Base-by-base conservation (phyloP, 2,888 invertebrate genomes). In the Meloe dianella region DNA sequence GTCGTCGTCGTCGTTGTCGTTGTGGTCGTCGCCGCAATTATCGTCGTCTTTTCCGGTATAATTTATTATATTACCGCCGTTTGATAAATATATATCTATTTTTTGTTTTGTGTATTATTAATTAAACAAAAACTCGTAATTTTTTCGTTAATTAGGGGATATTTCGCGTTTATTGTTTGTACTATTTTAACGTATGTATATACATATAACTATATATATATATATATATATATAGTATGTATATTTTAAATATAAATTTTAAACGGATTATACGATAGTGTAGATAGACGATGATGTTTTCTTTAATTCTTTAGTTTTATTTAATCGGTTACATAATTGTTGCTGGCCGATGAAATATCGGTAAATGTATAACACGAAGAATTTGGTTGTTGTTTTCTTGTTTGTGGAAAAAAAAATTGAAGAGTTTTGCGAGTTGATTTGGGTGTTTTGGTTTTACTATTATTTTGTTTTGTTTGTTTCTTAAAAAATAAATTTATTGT, bases 321-420 rank as follows among this genome's bases (percentile, higher is more conserved):
- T 80, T 80, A 80, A 41, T n/a, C 41, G 81, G 81, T 83, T 82
- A 83, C 82, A 83, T 83, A 83, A 81, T 82, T 82, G 79, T 79
- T 80, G 75, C 70, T 71, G 76, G 82, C 82, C 82, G 83, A 82
- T 77, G 80, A 74, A 73, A 78, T n/a, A n/a, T 80, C 82, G 82
- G 82, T 82, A 71, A 69, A 68, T 73, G 72, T 67, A 76, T 77
- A 78, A 80, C 80, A 80, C 74, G 82, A 83, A 81, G 14, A 35
- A 10, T 10, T 35, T 35, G 35, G n/a, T 41, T 38, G 3, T 41
- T 41, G 17, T 41, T 38, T 38, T 38, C 7, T 38, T 38, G 14
- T 38, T n/a, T 81, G 82, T 81, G 6, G 47, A 10, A 20, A 47
- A 47, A 47, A 47, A n/a, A n/a, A n/a, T n/a, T 41, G n/a, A n/a